Evolutionary conservation across 2,797 vertebrate species (phyloP).

Genomic region (Ctenosaura bakeri): DNA sequence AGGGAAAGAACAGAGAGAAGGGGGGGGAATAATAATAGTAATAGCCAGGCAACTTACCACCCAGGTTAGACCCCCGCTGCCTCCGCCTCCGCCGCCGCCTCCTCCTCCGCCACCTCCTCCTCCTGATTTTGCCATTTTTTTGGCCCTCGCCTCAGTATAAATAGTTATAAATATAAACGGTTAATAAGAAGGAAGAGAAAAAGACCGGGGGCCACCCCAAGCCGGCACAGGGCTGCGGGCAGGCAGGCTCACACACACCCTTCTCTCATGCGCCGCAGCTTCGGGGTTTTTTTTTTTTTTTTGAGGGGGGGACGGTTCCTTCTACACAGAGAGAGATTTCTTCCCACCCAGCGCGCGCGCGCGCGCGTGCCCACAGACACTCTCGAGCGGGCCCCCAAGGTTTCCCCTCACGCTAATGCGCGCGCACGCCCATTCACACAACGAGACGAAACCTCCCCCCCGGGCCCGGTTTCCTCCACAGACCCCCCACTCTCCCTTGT

Average conservation of each 20-base stretch:
- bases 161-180: constrained; percentile 41
- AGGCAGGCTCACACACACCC: constrained; percentile 12
- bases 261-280: constrained; percentile 26
- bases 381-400: background rate
- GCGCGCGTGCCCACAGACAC: constrained; percentile 25
- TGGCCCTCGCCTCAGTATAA: constrained; percentile 68
- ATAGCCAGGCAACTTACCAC: constrained; percentile 85
- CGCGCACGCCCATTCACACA: constrained; percentile 7
- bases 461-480: background rate
- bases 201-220: background rate
- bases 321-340: background rate
- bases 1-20: background rate
- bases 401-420: constrained; percentile 13
- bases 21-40: background rate
- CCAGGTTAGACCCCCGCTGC: constrained; percentile 89
- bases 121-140: constrained; percentile 81
- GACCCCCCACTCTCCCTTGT: constrained; percentile 9
- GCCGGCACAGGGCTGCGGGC: constrained; percentile 17
- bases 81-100: constrained; percentile 78
- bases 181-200: background rate
- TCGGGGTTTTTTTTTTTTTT: background rate
- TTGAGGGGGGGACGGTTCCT: background rate
- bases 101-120: constrained; percentile 84
- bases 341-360: constrained; percentile 40
- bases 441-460: constrained; percentile 17